Evolutionary conservation across 2,888 invertebrate genomes (phyloP), one percentile per base, ranked within the genome.

Genomic region (Bombyx huttoni): DNA sequence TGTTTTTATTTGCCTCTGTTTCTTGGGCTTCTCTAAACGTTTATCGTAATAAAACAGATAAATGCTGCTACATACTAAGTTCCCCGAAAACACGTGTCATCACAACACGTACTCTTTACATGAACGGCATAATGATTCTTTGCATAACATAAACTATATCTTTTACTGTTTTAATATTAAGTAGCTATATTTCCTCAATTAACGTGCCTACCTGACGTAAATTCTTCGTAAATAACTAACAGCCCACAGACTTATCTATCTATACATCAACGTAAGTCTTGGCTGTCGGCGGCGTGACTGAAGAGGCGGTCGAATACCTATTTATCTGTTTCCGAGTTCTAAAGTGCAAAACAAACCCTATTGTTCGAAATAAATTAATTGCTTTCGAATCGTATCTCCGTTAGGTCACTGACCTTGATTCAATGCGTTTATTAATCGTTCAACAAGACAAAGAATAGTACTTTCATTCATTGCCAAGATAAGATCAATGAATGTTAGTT

Each of bases 211-310:
- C 57, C 67, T 66, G 67, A 63, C 65, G 64, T 63, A 67, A 70
- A 63, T 68, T 66, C 63, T 61, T 61, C 62, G 66, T n/a, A n/a
- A 70, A 72, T 78, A 78, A 78, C 79, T 78, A 77, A 78, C 73
- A 75, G 71, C 62, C 68, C 67, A 64, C 9, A 6, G 64, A 63
- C 66, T 80, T 83, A 85, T 83, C 86, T 77, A 56, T 60, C 66
- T 65, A 69, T 65, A 69, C 74, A 83, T 83, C 83, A 68, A 67
- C 67, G 72, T 69, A 69, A 73, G 81, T 83, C 84, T 80, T 82
- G 82, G 78, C 68, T 68, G 70, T 68, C 80, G 78, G 81, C 71
- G 63, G 81, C 71, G 63, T 68, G 67, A 66, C 75, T 70, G 65
- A 81, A 81, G 78, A 71, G 62, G 67, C 58, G 61, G 60, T 64